Base-by-base conservation (phyloP, 2,113 vertebrate genomes). In the Myotis lucifugus region DNA sequence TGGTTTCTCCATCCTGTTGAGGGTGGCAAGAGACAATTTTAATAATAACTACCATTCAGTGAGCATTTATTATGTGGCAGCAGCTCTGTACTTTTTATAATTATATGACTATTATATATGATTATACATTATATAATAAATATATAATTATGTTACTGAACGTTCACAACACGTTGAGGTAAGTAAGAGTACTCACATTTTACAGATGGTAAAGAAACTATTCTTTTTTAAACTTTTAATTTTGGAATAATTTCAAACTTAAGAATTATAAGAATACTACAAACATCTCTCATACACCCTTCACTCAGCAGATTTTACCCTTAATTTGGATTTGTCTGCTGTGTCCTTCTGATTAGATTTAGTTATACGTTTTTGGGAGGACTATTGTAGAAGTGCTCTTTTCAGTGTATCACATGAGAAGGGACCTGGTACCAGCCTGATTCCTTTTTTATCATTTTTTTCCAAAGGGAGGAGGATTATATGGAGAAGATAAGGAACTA, bases 181-280 rank as follows among this genome's bases (percentile, higher is more conserved):
- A 85, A 19, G 10, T 37, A 74, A 34, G 40, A 84, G 79, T 88
- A 82, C 19, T 19, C 5, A 87, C 46, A 94, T 74, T 84, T 88
- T 96, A 84, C 19, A 92, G 21, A 59, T 73, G 54, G 72, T 66
- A 87, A 81, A 83, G 25, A 13, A 86, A 84, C 15, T 73, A 29
- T 52, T 85, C 3, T 59, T 52, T 90, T 88, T 85, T 19, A 48
- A 59, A 84, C 34, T n/a, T 94, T 69, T 48, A 83, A 61, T 74
- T 93, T 72, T 91, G n/a, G 25, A 73, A 78, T 90, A 18, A 93
- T 70, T 91, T 93, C 76, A 90, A 84, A 84, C n/a, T 94, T 95
- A 94, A 93, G 32, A 85, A 86, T 82, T 69, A 8, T 6, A 93
- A 85, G 74, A 91, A 48, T 11, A 91, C 29, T 82, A 64, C 34